Conservation (phyloP, 2,797 vertebrate genomes). For the Choloepus didactylus region DNA sequence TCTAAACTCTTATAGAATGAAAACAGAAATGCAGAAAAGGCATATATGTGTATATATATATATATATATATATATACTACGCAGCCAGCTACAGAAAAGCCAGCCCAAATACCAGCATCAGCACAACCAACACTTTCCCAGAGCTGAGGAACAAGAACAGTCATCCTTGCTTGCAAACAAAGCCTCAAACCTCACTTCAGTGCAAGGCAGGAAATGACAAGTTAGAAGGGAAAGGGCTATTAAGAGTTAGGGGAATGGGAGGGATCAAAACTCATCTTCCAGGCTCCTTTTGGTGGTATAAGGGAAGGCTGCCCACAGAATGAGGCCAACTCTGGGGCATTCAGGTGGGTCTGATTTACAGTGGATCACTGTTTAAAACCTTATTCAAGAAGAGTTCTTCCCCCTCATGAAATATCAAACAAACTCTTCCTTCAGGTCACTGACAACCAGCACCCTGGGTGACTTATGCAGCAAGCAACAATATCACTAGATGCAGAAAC, state of each 20-base stretch:
- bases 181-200: conserved; percentile 28
- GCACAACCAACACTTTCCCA: background rate
- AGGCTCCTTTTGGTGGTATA: background rate
- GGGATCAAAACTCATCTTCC: background rate
- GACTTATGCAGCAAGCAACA: background rate
- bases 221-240: background rate
- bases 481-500: background rate
- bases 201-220: background rate
- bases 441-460: background rate
- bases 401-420: background rate
- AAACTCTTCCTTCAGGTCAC: background rate
- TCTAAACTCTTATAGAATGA: background rate
- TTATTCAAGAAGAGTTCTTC: background rate
- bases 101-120: background rate
- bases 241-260: background rate
- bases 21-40: background rate
- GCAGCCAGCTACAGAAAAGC: background rate
- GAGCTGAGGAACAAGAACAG: background rate
- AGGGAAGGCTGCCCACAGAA: background rate
- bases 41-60: no score
- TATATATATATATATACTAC: no score
- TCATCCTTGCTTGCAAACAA: background rate
- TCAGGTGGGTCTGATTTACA: background rate
- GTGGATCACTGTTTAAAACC: background rate
- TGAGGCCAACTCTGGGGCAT: background rate